Evolutionary conservation across 2,888 invertebrate species (phyloP), one percentile per base, ranked within the genome.

Genomic region (Brenthis daphne): DNA sequence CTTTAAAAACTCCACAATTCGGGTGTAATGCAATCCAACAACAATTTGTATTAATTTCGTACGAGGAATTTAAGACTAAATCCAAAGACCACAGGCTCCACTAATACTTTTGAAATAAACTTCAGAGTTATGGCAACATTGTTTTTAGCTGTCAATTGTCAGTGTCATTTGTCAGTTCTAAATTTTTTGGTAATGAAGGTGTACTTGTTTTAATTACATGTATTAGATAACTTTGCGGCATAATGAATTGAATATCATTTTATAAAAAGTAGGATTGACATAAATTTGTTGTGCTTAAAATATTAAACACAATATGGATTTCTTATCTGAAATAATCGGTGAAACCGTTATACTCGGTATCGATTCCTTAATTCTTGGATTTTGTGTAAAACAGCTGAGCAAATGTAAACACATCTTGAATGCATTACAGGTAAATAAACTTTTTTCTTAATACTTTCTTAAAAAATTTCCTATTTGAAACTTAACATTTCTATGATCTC

Each of bases 301-400:
- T 47, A 54, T 68, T 24, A 47, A 77, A 20, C 14, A 16, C 12
- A 63, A 67, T 69, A 96, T 96, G 96, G 97, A 97, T 82, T 96
- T 96, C 86, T 82, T 97, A 70, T 88, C 90, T 20, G 92, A 92
- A 79, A 80, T 93, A 70, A 87, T 92, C 71, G 95, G 96, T 43
- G 97, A 97, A 93, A 93, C 95, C 58, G 90, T 97, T 74, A 94
- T 96, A 29, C 88, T 97, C 63, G 96, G 96, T 47, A 93, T 97
- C 65, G 97, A 97, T 84, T 93, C 96, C 33, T 82, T 97, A 47
- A 95, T 97, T 78, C 93, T 97, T 72, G 95, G 95, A 0, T 92
- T 96, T 69, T 97, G 96, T 82, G 88, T 96, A 51, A 95, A 94
- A 80, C 95, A 96, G 85, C 96, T 96, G 86, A 94, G 95, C 79